Conservation (phyloP, 2,888 invertebrate genomes). For the Ophion ventricosus region DNA sequence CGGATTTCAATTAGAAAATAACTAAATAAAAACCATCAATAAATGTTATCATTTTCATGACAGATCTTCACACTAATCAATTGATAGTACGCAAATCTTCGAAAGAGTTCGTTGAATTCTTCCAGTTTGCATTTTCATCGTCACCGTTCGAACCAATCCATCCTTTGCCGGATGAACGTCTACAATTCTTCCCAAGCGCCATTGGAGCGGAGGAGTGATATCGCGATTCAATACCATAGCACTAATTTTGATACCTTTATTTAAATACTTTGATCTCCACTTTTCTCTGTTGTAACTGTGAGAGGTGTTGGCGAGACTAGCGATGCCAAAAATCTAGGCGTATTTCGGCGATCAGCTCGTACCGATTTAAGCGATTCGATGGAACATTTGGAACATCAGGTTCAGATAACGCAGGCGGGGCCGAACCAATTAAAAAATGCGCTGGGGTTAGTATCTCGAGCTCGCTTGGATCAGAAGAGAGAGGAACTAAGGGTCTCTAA, state of each 20-base stretch:
- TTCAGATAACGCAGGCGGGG: constrained; percentile 65
- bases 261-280: constrained; percentile 21
- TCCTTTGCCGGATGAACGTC: constrained; percentile 37
- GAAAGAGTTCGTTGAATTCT: no score
- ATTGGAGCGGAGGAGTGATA: constrained; percentile 38
- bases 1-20: no score
- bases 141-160: constrained; percentile 20
- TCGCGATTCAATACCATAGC: constrained; percentile 7
- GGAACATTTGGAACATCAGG: constrained; percentile 50
- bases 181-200: constrained; percentile 37
- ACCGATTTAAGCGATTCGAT: constrained; percentile 61
- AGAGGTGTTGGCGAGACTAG: constrained; percentile 56
- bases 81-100: no score
- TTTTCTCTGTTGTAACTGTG: constrained; percentile 45
- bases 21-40: no score
- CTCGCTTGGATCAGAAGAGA: constrained; percentile 66
- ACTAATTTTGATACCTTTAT: constrained; percentile 26
- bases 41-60: no score
- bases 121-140: neutral
- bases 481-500: constrained; percentile 62
- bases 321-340: constrained; percentile 67
- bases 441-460: constrained; percentile 68
- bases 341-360: constrained; percentile 56
- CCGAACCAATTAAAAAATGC: constrained; percentile 69
- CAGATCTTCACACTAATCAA: no score